phyloP scores from a whole-genome alignment of 2,113 vertebrate species.

The Microcebus jonahi region DNA sequence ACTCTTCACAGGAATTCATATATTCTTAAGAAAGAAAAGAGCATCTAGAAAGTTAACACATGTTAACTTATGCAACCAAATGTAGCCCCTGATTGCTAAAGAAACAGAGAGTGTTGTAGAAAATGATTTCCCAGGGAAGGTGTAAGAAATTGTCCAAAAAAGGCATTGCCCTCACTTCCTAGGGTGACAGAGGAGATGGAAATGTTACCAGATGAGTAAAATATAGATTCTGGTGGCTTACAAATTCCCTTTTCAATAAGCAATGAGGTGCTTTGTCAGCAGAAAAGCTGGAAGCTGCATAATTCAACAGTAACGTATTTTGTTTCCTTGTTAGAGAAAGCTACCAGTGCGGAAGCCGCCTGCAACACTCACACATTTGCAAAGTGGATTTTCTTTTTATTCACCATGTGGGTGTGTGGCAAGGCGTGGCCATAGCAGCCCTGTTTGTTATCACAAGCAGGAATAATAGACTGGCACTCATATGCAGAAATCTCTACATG shows the following conservation, averaged over 20 bases:
- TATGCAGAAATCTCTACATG: neutral
- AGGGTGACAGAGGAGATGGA: neutral
- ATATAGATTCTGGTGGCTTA: slow-evolving; percentile 43
- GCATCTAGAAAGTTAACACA: neutral
- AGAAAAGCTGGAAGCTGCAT: slow-evolving; percentile 58
- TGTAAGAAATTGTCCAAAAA: neutral
- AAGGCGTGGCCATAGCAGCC: neutral
- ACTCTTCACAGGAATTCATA: neutral
- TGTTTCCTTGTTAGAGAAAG: slow-evolving; percentile 30
- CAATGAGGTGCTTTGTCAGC: slow-evolving; percentile 23
- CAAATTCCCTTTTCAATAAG: slow-evolving; percentile 53
- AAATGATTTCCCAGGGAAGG: neutral
- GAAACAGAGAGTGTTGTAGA: neutral
- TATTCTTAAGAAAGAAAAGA: neutral
- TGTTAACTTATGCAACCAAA: neutral
- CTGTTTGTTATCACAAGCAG: neutral
- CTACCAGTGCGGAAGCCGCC: neutral
- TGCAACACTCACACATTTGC: neutral
- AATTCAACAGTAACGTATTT: slow-evolving; percentile 26
- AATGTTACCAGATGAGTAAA: neutral
- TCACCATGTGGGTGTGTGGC: neutral
- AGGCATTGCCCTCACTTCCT: slow-evolving; percentile 53
- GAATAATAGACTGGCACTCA: neutral
- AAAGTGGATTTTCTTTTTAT: neutral
- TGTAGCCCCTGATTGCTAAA: neutral